phyloP scores from a whole-genome alignment of 1,140 invertebrate genomes.

The Vanessa tameamea region DNA sequence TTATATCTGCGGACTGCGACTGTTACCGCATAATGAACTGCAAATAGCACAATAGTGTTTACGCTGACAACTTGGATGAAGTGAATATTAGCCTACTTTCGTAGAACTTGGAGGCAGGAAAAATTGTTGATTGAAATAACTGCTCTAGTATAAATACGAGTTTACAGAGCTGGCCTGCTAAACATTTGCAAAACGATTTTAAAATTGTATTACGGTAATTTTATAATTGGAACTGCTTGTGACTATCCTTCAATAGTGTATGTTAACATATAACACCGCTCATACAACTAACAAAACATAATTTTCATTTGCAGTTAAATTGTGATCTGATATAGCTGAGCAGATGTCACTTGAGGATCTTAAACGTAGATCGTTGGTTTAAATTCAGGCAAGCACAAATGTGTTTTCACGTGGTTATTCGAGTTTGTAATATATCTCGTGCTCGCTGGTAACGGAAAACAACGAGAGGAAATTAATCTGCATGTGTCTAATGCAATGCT shows the following conservation, averaged over 20 bases:
- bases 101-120: neutral
- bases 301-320: no score
- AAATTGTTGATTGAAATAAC: neutral
- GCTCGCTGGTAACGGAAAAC: no score
- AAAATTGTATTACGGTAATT: no score
- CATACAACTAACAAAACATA: no score
- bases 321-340: no score
- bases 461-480: neutral
- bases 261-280: no score
- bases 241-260: no score
- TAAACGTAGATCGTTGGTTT: no score
- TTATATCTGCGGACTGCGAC: constrained; percentile 13
- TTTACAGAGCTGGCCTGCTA: neutral
- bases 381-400: no score
- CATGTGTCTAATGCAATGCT: no score
- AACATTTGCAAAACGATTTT: neutral
- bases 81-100: constrained; percentile 33
- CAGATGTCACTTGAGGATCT: no score
- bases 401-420: neutral
- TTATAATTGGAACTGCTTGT: no score
- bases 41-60: constrained; percentile 26
- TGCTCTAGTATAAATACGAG: neutral
- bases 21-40: constrained; percentile 23
- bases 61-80: constrained; percentile 13
- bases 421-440: neutral